Percentiles rank a stretch among this genome's conserved stretches.
Conservation (phyloP, 2,113 vertebrate genomes). For the western clawed frog (Xenopus tropicalis) region UCB_Xtro_10.0 CM004444.2:54674501-54675000, state of each 20-base stretch:
- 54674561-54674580: background rate
- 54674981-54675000: too few relatives aligned
- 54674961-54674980: too few relatives aligned
- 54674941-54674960: too few relatives aligned
- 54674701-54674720: slow-evolving; percentile 22
- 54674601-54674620: background rate
- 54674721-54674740: slow-evolving; percentile 32
- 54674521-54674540: background rate
- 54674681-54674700: slow-evolving; percentile 16
- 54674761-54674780: slow-evolving; percentile 13
- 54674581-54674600: background rate
- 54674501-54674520: background rate
- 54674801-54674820: slow-evolving; percentile 20
- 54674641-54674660: slow-evolving; percentile 10
- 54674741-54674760: slow-evolving; percentile 33
- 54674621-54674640: background rate
- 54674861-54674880: too few relatives aligned
- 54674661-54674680: background rate
- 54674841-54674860: too few relatives aligned
- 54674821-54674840: too few relatives aligned
- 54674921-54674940: too few relatives aligned
- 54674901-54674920: too few relatives aligned
- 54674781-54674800: slow-evolving; percentile 43
- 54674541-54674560: background rate
- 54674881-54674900: too few relatives aligned